These are phyloP conservation scores for Osmerus mordax DNA, from an alignment of 2,113 vertebrate species.

Conservation along the genomic window DNA sequence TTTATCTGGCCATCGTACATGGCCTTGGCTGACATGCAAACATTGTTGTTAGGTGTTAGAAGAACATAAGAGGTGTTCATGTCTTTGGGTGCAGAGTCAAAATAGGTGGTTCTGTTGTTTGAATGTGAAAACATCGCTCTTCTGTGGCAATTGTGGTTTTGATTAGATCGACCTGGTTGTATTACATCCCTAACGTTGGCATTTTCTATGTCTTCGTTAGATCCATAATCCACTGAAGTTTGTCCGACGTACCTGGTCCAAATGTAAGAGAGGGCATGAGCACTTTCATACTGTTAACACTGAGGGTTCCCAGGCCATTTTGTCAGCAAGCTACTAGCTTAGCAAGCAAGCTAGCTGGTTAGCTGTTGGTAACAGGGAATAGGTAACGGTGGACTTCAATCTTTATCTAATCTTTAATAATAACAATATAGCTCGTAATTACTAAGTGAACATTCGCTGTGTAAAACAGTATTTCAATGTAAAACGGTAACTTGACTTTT, in stretches of 20 bases:
- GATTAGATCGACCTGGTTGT: not conserved
- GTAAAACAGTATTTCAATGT: too few relatives aligned
- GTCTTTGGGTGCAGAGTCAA: not conserved
- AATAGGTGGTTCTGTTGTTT: not conserved
- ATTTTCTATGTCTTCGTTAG: not conserved
- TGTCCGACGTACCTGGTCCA: too few relatives aligned
- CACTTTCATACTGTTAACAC: too few relatives aligned
- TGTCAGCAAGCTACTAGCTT: not conserved
- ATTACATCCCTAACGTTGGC: not conserved
- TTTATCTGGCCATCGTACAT: not conserved
- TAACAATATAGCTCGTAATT: too few relatives aligned
- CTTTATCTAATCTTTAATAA: too few relatives aligned
- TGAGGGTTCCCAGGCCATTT: too few relatives aligned
- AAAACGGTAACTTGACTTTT: too few relatives aligned
- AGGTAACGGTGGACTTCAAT: too few relatives aligned
- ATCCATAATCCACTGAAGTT: too few relatives aligned
- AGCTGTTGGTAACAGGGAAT: not conserved
- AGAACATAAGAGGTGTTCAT: not conserved
- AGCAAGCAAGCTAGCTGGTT: not conserved
- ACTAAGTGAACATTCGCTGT: too few relatives aligned
- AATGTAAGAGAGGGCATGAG: too few relatives aligned
- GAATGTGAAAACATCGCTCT: conserved; percentile 5
- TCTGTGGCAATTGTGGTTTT: not conserved
- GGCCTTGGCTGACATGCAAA: not conserved
- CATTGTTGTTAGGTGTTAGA: not conserved